Conservation (phyloP, 2,113 vertebrate species). For the Cygnus atratus region DNA sequence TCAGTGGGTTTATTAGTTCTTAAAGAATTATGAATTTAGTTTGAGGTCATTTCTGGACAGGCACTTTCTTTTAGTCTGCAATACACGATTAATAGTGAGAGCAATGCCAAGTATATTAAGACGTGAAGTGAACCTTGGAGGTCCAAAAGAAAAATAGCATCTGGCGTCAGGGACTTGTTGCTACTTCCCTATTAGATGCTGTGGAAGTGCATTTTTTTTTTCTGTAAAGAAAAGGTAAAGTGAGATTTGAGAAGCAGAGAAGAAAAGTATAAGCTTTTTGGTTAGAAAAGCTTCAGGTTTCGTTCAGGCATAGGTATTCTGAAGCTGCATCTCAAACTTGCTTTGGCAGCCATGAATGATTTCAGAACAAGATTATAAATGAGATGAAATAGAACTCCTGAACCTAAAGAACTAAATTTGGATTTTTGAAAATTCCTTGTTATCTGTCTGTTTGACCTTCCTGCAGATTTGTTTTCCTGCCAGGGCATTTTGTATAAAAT, state of each 20-base stretch:
- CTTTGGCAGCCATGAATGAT: background rate
- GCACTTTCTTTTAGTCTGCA: background rate
- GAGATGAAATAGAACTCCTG: background rate
- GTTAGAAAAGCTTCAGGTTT: background rate
- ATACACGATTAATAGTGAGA: background rate
- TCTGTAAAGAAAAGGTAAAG: background rate
- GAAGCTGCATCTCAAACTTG: background rate
- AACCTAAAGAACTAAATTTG: background rate
- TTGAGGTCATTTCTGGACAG: constrained; percentile 7
- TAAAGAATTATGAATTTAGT: constrained; percentile 43
- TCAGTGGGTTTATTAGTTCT: constrained; percentile 17
- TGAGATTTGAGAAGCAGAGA: background rate
- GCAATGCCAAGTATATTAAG: background rate
- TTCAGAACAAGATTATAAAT: background rate
- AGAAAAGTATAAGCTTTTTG: background rate
- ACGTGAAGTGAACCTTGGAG: background rate
- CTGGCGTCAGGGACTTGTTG: background rate
- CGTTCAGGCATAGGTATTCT: background rate
- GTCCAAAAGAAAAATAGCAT: background rate
- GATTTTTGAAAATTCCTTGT: accelerated
- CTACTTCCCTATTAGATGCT: background rate
- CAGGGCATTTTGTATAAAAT: background rate
- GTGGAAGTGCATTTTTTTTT: background rate
- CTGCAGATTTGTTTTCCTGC: background rate
- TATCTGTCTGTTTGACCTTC: background rate